Base-by-base conservation (phyloP, 2,888 invertebrate species). In the Nomada hirtipes region DNA sequence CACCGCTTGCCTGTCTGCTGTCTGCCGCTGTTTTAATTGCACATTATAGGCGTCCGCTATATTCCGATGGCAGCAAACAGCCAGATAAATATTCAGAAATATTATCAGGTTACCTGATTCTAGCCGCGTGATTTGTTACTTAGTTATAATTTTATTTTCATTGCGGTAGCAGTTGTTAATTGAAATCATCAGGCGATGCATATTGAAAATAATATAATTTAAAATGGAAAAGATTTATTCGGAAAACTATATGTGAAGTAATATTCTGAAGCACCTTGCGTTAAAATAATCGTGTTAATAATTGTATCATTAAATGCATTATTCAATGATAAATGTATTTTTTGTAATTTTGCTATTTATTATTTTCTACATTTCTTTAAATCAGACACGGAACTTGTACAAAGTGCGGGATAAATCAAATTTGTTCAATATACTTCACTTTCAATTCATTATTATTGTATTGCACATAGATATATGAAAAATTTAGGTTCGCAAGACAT, bases 1-100 rank as follows among this genome's bases (percentile, higher is more conserved):
- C 68, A 67, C 76, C 79, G 68, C 74, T 79, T 64, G 76, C 61
- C 73, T 72, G 78, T 69, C 70, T 64, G 76, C 79, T 75, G 82
- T 64, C 85, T 74, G 83, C 73, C 83, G 86, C 87, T 85, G 76
- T 85, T 92, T 92, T 92, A 92, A 92, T 92, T 92, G 91, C 90
- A 91, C 91, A 92, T 92, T 92, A 92, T 91, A 92, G 91, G 86
- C 86, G 86, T 83, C 84, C 84, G 83, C 83, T 81, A 82, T 85
- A 84, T 71, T 63, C 60, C 82, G 82, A 81, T 79, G 74, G 72
- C 78, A 44, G 84, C 86, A 87, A 89, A 88, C 83, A 86, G 78
- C 79, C 61, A 82, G 85, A 90, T 91, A 92, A 92, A 92, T 92
- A 92, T 93, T 91, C 91, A 90, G 90, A 91, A 91, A 92, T 91